These are phyloP conservation scores for Tolmerus cingulatus DNA, from an alignment of 2,888 invertebrate species.

Conservation along the genomic window DNA sequence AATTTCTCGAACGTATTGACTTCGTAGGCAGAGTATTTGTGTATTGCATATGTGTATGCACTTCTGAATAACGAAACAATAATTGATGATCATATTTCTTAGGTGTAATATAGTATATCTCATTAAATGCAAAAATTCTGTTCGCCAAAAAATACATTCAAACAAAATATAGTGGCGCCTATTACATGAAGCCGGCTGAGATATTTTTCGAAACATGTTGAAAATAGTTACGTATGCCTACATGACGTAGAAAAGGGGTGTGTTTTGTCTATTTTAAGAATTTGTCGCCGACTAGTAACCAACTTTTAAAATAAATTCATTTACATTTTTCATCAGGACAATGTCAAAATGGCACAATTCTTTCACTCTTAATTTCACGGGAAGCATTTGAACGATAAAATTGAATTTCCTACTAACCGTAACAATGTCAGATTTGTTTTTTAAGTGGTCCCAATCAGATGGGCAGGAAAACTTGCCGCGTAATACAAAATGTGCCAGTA, in stretches of 20 bases:
- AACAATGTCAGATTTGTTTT: background rate
- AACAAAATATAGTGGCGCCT: background rate
- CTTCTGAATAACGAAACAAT: background rate
- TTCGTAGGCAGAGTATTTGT: background rate
- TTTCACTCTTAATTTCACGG: background rate
- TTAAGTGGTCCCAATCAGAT: background rate
- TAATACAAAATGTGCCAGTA: background rate
- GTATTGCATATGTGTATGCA: too few species aligned
- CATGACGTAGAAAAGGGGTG: conserved; percentile 19
- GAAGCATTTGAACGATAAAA: background rate
- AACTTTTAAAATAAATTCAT: background rate
- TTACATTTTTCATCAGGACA: background rate
- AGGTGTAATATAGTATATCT: background rate
- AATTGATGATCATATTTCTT: background rate
- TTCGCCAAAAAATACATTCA: background rate
- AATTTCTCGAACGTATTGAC: background rate
- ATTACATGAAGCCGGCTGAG: background rate
- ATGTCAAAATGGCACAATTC: background rate
- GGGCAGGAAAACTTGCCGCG: background rate
- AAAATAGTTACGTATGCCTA: background rate
- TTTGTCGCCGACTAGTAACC: background rate
- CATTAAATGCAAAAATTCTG: background rate
- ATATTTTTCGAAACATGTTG: background rate
- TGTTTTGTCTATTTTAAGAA: background rate
- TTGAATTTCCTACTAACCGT: background rate